Evolutionary conservation across 1,140 invertebrate species (phyloP), one percentile per base, ranked within the genome.

Genomic region (Drosophila ohnishii): DNA sequence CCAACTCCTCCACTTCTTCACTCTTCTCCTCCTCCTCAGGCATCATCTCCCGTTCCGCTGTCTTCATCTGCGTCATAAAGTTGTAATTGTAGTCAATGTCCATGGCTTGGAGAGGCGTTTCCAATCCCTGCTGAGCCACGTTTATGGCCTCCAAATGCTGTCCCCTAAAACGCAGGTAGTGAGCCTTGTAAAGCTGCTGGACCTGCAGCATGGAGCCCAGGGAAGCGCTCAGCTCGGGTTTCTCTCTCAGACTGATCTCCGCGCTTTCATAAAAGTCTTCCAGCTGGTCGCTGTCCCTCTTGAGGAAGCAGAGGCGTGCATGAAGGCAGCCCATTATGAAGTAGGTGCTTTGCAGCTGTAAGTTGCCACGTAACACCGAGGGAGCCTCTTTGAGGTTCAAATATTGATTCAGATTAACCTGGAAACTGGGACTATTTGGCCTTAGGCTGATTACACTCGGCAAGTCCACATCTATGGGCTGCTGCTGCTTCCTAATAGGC

Each of bases 291-390:
- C 71, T 55, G 3, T 88, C 59, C 8, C 84, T 51, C 45, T 75
- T 78, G 0, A 91, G 65, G 10, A 79, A 91, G 34, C 73, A 48
- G 8, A 91, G 57, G 3, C 90, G 80, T 1, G 90, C 90, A 79
- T 83, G 77, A 0, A 91, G 65, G 14, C 72, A 80, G 7, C 90
- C 90, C 9, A 90, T 40, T 8, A 72, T 44, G 16, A 90, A 90
- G 11, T 61, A 80, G 8, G 73, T 39, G 60, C 76, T 78, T 47
- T 83, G 69, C 53, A 91, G 48, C 53, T 85, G 73, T 1, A 59
- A 37, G 25, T 51, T 67, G 1, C 72, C 11, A 0, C 50, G 50
- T 0, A 86, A 4, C 4, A 32, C 4, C 0, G 59, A 13, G 19
- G 63, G 53, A 6, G 48, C 32, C 2, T 30, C 25, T 0, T 50